Evolutionary conservation across 2,113 vertebrate genomes (phyloP).

Genomic region (Oostethus manadensis): DNA sequence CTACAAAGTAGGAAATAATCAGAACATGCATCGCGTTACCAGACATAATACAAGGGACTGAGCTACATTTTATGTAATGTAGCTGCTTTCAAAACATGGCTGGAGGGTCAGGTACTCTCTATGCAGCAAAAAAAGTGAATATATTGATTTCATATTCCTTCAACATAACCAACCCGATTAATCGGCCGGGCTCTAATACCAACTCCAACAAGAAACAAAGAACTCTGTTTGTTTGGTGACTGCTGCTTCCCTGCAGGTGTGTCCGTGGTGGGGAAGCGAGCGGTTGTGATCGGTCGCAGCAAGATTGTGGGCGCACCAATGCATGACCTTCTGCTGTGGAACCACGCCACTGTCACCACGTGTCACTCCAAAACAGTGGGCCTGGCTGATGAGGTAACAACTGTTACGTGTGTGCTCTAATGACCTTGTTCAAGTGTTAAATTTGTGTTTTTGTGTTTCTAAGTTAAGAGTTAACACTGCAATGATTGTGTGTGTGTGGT

Average conservation of each 20-base stretch:
- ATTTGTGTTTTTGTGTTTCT: too few species aligned
- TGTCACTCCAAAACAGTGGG: constrained; percentile 91
- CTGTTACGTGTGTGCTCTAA: background rate
- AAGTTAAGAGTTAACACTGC: too few species aligned
- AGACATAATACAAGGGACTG: too few species aligned
- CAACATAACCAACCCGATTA: too few species aligned
- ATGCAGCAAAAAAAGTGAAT: too few species aligned
- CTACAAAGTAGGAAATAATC: too few species aligned
- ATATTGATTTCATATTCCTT: too few species aligned
- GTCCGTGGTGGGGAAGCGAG: constrained; percentile 84
- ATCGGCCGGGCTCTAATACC: too few species aligned
- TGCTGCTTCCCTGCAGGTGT: constrained; percentile 69
- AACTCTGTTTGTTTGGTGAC: background rate
- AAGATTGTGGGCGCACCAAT: constrained; percentile 97
- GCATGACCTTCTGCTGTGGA: constrained; percentile 95
- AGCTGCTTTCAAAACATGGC: too few species aligned
- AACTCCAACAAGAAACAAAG: background rate
- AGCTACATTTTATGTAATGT: too few species aligned
- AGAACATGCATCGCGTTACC: too few species aligned
- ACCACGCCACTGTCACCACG: constrained; percentile 90
- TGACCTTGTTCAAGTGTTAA: background rate
- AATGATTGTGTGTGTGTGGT: background rate
- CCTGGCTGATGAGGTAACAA: constrained; percentile 81
- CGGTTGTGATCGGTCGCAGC: constrained; percentile 92
- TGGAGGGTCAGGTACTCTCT: too few species aligned